Conservation (phyloP, 2,797 vertebrate species). For the Neomorphus geoffroyi region DNA sequence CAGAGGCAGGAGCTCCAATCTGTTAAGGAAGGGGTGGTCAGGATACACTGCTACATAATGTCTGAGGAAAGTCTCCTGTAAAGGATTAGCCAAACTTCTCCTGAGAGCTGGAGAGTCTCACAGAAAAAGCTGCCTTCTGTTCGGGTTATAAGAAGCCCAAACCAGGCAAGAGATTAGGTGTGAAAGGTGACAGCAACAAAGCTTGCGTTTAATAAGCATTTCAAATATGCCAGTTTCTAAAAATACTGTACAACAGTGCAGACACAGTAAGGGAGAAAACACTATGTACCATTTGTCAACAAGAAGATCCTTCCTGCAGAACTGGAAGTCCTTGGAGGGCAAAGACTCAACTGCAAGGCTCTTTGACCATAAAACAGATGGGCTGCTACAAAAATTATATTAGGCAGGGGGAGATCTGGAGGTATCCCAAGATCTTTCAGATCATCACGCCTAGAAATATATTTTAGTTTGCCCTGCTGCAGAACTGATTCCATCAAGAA, state of each 20-base stretch:
- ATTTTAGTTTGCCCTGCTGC: not conserved
- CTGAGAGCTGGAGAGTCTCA: rapidly evolving
- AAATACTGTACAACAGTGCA: conserved; percentile 29
- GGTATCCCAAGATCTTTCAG: conserved; percentile 7
- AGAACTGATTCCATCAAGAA: not conserved
- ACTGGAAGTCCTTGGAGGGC: conserved; percentile 50
- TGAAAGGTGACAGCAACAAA: conserved; percentile 27
- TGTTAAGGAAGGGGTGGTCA: not conserved
- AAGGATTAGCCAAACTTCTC: not conserved
- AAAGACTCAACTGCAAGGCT: conserved; percentile 9
- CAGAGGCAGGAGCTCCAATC: not conserved
- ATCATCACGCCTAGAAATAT: not conserved
- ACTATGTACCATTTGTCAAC: conserved; percentile 24
- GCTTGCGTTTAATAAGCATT: conserved; percentile 33
- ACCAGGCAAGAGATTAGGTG: not conserved
- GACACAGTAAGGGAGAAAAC: conserved; percentile 14
- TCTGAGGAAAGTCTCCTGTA: not conserved
- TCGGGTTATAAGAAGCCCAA: not conserved
- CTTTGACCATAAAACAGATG: conserved; percentile 30
- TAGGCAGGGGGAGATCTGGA: not conserved
- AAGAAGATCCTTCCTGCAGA: not conserved
- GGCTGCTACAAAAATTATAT: not conserved
- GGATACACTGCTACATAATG: not conserved
- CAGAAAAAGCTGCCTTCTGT: not conserved
- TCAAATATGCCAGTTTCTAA: conserved; percentile 41